Evolutionary conservation across 2,797 vertebrate species (phyloP).

Genomic region (Brotula barbata): DNA sequence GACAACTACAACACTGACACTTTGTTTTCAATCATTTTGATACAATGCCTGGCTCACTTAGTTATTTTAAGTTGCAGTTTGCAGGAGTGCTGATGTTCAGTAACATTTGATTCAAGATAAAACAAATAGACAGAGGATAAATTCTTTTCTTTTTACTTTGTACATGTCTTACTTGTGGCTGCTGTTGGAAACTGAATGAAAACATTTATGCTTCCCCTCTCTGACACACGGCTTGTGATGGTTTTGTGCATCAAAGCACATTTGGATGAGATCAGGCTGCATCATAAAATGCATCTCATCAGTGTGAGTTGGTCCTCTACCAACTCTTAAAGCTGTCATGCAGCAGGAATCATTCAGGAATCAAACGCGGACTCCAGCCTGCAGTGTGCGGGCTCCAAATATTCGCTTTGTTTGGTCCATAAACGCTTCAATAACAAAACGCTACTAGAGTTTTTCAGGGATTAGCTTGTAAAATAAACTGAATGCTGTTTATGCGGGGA

Average conservation of each 20-base stretch:
- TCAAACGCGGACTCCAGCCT: conserved; percentile 58
- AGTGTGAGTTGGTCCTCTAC: conserved; percentile 64
- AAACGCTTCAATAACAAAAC: conserved; percentile 26
- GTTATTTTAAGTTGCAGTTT: too few species aligned
- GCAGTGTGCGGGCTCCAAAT: conserved; percentile 16
- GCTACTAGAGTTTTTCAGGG: not conserved
- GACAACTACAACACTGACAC: too few species aligned
- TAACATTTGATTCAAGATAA: not conserved
- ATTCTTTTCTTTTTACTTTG: not conserved
- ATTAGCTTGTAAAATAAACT: not conserved
- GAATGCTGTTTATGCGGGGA: conserved; percentile 35
- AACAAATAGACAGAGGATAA: not conserved
- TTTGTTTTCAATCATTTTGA: too few species aligned
- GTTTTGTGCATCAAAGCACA: conserved; percentile 62
- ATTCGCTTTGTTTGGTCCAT: not conserved
- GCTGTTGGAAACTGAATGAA: conserved; percentile 30
- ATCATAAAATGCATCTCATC: conserved; percentile 72
- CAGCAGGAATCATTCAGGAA: conserved; percentile 69
- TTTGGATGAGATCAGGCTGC: conserved; percentile 65
- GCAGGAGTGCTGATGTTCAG: not conserved
- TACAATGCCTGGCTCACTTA: too few species aligned
- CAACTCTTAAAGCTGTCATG: conserved; percentile 79
- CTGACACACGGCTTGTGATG: conserved; percentile 26
- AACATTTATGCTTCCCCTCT: conserved; percentile 17
- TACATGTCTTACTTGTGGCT: conserved; percentile 14